A percentile compares a stretch with the other conserved stretches of the same genome.
Conservation (phyloP, 2,113 vertebrate genomes). For the Scartelaos histophorus region DNA sequence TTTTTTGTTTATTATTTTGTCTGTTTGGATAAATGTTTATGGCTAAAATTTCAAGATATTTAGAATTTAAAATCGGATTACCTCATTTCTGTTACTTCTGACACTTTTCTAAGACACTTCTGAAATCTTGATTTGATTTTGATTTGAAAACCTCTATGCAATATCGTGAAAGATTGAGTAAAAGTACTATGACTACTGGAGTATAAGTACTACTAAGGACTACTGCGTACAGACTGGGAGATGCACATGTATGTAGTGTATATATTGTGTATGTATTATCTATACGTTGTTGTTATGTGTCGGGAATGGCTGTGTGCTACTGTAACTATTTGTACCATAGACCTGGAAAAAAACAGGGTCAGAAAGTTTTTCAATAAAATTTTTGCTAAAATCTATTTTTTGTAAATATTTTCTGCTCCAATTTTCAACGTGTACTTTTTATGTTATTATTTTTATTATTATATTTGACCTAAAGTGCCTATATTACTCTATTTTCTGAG, state of each 20-base stretch:
- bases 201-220: conserved; percentile 33
- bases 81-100: conserved; percentile 48
- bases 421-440: no score
- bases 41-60: neutral
- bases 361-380: conserved; percentile 67
- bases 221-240: conserved; percentile 36
- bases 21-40: neutral
- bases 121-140: conserved; percentile 29
- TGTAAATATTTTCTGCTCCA: no score
- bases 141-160: conserved; percentile 69
- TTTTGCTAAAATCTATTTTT: neutral
- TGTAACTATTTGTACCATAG: conserved; percentile 66
- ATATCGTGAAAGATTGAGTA: conserved; percentile 40
- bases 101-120: conserved; percentile 29
- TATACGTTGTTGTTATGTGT: conserved; percentile 65
- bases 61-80: conserved; percentile 37
- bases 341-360: conserved; percentile 55
- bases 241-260: conserved; percentile 66
- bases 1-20: neutral
- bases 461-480: no score
- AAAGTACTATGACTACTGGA: conserved; percentile 23
- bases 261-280: conserved; percentile 71
- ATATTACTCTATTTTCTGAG: no score
- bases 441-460: no score
- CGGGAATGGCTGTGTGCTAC: conserved; percentile 60